Percentiles rank a stretch among this genome's conserved stretches.
Conservation (phyloP, 2,888 invertebrate species). For the Lithophane socia region DNA sequence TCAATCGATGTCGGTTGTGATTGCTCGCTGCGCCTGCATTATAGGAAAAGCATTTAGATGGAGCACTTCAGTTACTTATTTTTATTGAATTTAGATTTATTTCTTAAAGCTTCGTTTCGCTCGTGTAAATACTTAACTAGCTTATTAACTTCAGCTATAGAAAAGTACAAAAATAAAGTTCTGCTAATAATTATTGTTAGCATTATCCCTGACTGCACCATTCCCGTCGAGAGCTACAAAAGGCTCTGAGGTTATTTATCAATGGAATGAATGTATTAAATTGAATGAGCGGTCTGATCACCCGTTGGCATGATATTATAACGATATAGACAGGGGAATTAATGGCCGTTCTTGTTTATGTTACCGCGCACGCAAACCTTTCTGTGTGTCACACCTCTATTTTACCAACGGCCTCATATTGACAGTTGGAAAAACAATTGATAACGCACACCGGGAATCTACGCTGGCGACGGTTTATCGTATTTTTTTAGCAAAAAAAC, state of each 20-base stretch:
- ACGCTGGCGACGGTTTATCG: background rate
- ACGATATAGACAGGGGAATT: constrained; percentile 40
- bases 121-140: background rate
- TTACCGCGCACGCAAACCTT: constrained; percentile 61
- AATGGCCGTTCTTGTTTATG: constrained; percentile 54
- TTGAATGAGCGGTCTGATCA: constrained; percentile 57
- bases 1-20: background rate
- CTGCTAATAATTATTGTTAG: constrained; percentile 15
- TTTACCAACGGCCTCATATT: constrained; percentile 34
- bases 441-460: background rate
- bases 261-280: constrained; percentile 60
- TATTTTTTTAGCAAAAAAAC: background rate
- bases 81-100: constrained; percentile 11
- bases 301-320: constrained; percentile 59
- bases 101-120: background rate
- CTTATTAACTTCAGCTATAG: background rate
- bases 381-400: constrained; percentile 61
- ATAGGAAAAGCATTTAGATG: constrained; percentile 5
- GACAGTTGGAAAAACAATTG: constrained; percentile 18
- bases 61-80: background rate
- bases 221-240: constrained; percentile 16
- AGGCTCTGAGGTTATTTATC: constrained; percentile 43
- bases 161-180: background rate
- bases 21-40: background rate
- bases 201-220: constrained; percentile 5